Base-by-base conservation (phyloP, 2,113 vertebrate genomes). In the Todiramphus chloris region DNA sequence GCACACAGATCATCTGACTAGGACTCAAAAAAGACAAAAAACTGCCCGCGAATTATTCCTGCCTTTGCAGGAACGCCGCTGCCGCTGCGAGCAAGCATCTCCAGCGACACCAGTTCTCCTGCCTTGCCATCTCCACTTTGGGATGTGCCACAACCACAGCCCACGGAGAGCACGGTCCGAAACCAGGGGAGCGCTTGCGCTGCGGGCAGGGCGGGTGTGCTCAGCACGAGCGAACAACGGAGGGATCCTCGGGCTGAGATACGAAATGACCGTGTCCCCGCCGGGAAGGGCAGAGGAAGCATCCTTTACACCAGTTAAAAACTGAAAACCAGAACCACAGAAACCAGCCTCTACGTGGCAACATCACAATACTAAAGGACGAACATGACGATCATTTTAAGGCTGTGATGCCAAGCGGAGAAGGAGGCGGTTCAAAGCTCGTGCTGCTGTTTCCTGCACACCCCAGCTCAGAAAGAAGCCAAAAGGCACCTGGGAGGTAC, bases 401-500 rank as follows among this genome's bases (percentile, higher is more conserved):
- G 92, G 94, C 92, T 60, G 90, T 4, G 64, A 95, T 92, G 89
- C 93, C 21, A 72, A 94, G 90, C 72, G 25, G 85, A 89, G 83
- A 30, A 6, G 20, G 76, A 5, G 18, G 83, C 90, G 89, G 93
- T 50, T 93, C 92, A 74, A 91, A 96, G 95, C 87, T 79, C 5
- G 1, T 53, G 81, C 91, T 88, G 74, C 3, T 7, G 28, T 50
- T 76, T 82, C 91, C 44, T 89, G 82, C 84, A 68, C 58, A 20
- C 39, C 93, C 79, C 88, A 67, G 93, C 72, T 63, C 87, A 66
- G 66, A 43, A 56, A 85, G 93, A 79, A 86, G 90, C 93, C 90
- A 46, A 43, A 90, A 93, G 79, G 92, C 82, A 90, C 82, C 84
- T 48, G 93, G 92, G 89, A 96, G 90, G 92, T 90, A 89, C 53